A percentile compares a stretch with the other conserved stretches of the same genome.
phyloP scores from a whole-genome alignment of 2,113 vertebrate species.

The Percina caprodes region DNA sequence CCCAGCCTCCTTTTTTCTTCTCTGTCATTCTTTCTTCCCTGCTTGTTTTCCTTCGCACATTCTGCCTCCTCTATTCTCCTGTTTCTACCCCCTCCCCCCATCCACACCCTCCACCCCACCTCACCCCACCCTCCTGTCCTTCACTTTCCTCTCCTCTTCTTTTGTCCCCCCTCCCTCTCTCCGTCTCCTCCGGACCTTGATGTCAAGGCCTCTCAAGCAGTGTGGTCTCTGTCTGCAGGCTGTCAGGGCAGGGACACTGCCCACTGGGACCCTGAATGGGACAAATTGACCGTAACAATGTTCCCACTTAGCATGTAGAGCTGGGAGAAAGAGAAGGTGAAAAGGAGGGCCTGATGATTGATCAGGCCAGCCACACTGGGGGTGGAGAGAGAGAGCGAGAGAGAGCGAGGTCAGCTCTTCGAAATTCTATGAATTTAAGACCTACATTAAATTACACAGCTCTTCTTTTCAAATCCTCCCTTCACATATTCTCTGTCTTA shows the following conservation, averaged over 20 bases:
- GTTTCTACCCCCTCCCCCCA: background rate
- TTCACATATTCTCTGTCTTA: constrained; percentile 6
- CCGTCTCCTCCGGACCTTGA: constrained; percentile 67
- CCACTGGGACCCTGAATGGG: constrained; percentile 85
- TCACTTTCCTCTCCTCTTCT: background rate
- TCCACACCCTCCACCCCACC: background rate
- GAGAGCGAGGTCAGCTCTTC: constrained; percentile 12
- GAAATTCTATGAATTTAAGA: constrained; percentile 63
- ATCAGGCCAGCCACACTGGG: constrained; percentile 50
- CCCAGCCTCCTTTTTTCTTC: constrained; percentile 39
- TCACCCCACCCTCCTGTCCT: constrained; percentile 7
- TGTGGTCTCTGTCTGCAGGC: constrained; percentile 78
- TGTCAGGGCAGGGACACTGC: constrained; percentile 80
- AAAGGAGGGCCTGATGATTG: constrained; percentile 75
- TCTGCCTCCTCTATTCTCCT: constrained; percentile 28
- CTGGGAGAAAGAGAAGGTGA: constrained; percentile 79
- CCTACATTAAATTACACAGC: constrained; percentile 50
- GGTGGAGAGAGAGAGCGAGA: background rate
- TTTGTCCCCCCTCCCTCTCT: constrained; percentile 15
- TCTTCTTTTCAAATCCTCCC: constrained; percentile 32
- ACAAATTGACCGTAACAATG: constrained; percentile 87
- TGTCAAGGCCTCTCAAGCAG: constrained; percentile 82
- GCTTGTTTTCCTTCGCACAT: constrained; percentile 51
- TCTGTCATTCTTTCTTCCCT: constrained; percentile 33
- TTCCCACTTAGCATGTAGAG: constrained; percentile 85